Evolutionary conservation across 2,888 invertebrate genomes (phyloP), one percentile per base, ranked within the genome.

Genomic region (Meloe dianella): DNA sequence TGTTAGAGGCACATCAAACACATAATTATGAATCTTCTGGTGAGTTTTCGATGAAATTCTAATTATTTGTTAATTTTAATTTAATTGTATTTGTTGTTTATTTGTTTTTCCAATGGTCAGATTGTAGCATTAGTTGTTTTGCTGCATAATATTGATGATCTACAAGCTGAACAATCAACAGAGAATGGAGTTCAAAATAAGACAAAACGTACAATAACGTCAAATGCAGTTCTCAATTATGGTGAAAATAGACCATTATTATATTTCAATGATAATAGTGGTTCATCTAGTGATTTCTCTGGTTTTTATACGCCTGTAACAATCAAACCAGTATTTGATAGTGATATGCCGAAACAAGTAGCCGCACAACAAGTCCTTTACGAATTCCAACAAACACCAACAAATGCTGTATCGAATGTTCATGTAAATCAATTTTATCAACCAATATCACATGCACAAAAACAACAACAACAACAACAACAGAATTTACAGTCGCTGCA

Each of bases 321-420:
- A 5, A 41, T 65, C 1, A 63, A 65, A 27, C 60, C 65, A 17
- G 71, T 71, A 30, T 64, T 71, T 22, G 73, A 75, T 32, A 70
- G 64, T 66, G 75, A 75, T 17, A 65, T 66, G 60, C 77, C 74
- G 60, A 78, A 75, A 67, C 78, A 74, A 69, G 76, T 79, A n/a
- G 75, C 79, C 17, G 76, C 79, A n/a, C 80, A 81, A 69, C 80
- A 80, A 72, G 78, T 80, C 9, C 68, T 80, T 12, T 80, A 81
- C 70, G 80, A 80, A 69, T 80, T 78, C 64, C 79, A 81, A 65
- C 79, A 80, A 72, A 78, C 80, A 0, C 80, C 80, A 17, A 77
- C 76, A 12, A 80, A 80, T 64, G 71, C 79, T 3, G 77, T 77
- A n/a, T 78, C 79, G 0, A 80, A 80, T 59, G 78, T 79, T 9